These are phyloP conservation scores for Tor tambroides DNA, from an alignment of 2,113 vertebrate genomes.

Conservation along the genomic window DNA sequence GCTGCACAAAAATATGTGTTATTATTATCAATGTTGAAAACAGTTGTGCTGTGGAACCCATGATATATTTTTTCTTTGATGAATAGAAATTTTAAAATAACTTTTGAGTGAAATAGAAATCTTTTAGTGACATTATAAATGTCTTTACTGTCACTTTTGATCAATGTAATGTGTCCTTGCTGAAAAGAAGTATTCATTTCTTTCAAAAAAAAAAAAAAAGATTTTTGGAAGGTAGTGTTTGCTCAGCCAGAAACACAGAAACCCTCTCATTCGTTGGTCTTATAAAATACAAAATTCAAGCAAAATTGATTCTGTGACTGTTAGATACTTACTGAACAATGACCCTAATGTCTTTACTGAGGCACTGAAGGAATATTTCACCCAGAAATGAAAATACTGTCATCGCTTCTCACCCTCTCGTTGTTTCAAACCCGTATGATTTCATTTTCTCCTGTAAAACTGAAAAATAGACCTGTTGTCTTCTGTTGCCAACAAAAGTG, in stretches of 20 bases:
- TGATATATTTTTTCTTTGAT: not conserved
- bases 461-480: not conserved
- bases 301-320: not conserved
- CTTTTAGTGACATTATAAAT: not conserved
- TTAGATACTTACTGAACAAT: not conserved
- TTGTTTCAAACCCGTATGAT: not conserved
- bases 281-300: too few species aligned
- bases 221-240: not conserved
- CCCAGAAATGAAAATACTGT: not conserved
- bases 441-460: not conserved
- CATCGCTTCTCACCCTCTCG: not conserved
- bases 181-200: not conserved
- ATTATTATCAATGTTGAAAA: not conserved
- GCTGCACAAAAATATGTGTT: too few species aligned
- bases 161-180: not conserved
- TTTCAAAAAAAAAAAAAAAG: not conserved
- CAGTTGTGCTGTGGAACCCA: not conserved
- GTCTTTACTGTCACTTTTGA: not conserved
- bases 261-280: not conserved
- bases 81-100: not conserved
- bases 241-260: not conserved
- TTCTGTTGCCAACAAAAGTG: not conserved
- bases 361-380: not conserved
- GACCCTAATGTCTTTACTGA: not conserved
- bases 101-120: not conserved